Evolutionary conservation across 2,113 vertebrate species (phyloP), one percentile per base, ranked within the genome.

Genomic region (Ammodytes dubius): DNA sequence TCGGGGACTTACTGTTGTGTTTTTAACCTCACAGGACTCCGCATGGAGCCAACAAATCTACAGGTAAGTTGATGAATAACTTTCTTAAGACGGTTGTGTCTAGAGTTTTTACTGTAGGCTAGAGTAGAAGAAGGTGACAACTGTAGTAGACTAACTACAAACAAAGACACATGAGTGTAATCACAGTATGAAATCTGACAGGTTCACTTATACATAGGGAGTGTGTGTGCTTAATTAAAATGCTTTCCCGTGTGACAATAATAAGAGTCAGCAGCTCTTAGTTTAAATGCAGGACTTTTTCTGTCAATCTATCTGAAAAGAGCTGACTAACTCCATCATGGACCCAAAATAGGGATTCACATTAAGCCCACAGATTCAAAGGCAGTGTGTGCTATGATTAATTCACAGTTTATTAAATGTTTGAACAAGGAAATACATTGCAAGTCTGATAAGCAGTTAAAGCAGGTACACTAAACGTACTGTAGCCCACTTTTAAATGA

Each of bases 1-100:
- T 46, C 81, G 5, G 42, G 5, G n/a, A 6, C 47, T 75, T 12
- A 64, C 43, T 37, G 46, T 49, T 72, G 42, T 39, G 49, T 45
- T 54, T 73, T 65, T 39, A 9, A 8, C 12, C 7, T 5, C 1
- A 14, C 11, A 40, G 37, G 65, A 72, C 70, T 83, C 83, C 67
- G 3, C 43, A 95, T 95, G 95, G 95, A 95, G 70, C 93, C 92
- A 7, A 94, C 94, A 3, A 95, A 87, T 69, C 84, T 95, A 59
- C 94, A 95, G 95, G 95, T 95, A 92, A 27, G 89, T 15, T 8
- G n/a, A 17, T 8, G n/a, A 19, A 54, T 40, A 54, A 57, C n/a
- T 43, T 46, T 46, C 1, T 45, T 7, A 2, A 46, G 3, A 19
- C 39, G 1, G 19, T 54, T 67, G n/a, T n/a, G 10, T 67, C 12